phyloP scores from a whole-genome alignment of 2,888 invertebrate genomes.

The Lasioglossum morio region DNA sequence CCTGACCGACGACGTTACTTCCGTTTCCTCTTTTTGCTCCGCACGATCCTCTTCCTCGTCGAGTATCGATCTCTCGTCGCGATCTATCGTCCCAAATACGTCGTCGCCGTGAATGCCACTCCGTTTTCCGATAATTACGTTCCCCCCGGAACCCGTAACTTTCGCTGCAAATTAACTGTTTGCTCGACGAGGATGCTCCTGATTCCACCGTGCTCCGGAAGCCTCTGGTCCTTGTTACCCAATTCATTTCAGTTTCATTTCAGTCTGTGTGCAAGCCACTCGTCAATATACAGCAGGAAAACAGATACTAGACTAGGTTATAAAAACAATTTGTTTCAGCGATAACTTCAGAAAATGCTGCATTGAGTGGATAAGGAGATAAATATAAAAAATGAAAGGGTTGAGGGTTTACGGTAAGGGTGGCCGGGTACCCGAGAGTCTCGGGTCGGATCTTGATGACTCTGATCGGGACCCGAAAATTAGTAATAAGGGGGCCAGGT shows the following conservation, averaged over 20 bases:
- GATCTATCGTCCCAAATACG: constrained; percentile 16
- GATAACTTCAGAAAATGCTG: not conserved
- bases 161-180: constrained; percentile 23
- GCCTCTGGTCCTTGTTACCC: not conserved
- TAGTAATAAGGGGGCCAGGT: too few species aligned
- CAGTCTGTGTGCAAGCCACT: not conserved
- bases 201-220: not conserved
- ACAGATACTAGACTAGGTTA: too few species aligned
- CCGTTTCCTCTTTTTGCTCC: constrained; percentile 19
- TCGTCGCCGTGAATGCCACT: not conserved
- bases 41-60: not conserved
- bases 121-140: constrained; percentile 33
- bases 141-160: not conserved
- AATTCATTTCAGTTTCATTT: not conserved
- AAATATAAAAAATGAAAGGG: not conserved
- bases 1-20: constrained; percentile 30
- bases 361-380: not conserved
- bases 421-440: too few species aligned
- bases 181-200: not conserved
- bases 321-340: too few species aligned
- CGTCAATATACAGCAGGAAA: too few species aligned
- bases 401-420: not conserved
- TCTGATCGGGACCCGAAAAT: too few species aligned
- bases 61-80: not conserved
- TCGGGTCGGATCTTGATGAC: too few species aligned